phyloP scores from a whole-genome alignment of 2,888 invertebrate genomes.

The Poecilus cupreus region DNA sequence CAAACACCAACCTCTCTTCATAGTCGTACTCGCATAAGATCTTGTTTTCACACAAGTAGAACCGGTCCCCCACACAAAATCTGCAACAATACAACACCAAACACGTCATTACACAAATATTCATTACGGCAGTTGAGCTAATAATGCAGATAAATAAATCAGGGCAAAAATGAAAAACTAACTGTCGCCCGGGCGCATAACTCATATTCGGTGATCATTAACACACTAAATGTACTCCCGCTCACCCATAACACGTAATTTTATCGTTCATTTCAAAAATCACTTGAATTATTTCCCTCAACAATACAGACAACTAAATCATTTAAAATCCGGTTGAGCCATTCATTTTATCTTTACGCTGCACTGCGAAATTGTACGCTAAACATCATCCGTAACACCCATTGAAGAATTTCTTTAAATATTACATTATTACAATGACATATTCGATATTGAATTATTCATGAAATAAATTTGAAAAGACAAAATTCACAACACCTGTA shows the following conservation, averaged over 20 bases:
- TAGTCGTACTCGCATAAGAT: slow-evolving; percentile 98
- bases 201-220: slow-evolving; percentile 34
- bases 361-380: too few relatives aligned
- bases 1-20: slow-evolving; percentile 95
- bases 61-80: slow-evolving; percentile 98
- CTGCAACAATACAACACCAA: slow-evolving; percentile 76
- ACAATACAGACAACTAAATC: slow-evolving; percentile 29
- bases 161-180: slow-evolving; percentile 56
- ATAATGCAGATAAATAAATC: slow-evolving; percentile 58
- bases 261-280: slow-evolving; percentile 29
- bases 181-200: slow-evolving; percentile 20
- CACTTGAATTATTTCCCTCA: slow-evolving; percentile 35
- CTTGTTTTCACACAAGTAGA: slow-evolving; percentile 97
- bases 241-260: slow-evolving; percentile 23
- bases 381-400: too few relatives aligned
- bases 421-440: too few relatives aligned
- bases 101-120: slow-evolving; percentile 27
- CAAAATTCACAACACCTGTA: too few relatives aligned
- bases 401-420: too few relatives aligned
- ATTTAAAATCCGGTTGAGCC: slow-evolving; percentile 9
- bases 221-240: slow-evolving; percentile 43
- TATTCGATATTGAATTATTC: too few relatives aligned
- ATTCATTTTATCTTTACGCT: slow-evolving; percentile 24
- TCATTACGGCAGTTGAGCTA: slow-evolving; percentile 47
- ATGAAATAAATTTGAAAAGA: too few relatives aligned